These are phyloP conservation scores for Bufo bufo DNA, from an alignment of 2,113 vertebrate genomes.

Conservation along the genomic window DNA sequence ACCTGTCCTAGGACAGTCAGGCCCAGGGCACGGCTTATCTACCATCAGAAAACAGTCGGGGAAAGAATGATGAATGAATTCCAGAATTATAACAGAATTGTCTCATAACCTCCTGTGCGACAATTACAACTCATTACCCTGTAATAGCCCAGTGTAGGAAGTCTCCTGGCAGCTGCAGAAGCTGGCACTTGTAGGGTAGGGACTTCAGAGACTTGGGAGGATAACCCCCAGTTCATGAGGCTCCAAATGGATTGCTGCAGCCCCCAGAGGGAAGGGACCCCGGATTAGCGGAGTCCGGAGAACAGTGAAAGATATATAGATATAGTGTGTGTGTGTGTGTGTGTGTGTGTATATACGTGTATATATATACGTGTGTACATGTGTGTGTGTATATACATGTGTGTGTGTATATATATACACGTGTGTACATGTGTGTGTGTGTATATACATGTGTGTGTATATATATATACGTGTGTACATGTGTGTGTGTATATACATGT, in stretches of 20 bases:
- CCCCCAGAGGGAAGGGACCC: not conserved
- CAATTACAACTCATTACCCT: conserved; percentile 44
- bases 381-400: not conserved
- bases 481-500: not conserved
- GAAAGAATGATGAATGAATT: conserved; percentile 54
- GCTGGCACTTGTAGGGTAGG: conserved; percentile 12
- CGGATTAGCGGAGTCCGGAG: not conserved
- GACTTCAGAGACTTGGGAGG: not conserved
- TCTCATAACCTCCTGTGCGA: conserved; percentile 40
- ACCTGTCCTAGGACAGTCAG: not conserved
- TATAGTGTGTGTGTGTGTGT: not conserved
- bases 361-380: not conserved
- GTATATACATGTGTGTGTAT: no score
- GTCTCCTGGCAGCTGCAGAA: not conserved
- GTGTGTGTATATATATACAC: no score
- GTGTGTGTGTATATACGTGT: not conserved
- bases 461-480: not conserved
- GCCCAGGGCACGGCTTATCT: conserved; percentile 23
- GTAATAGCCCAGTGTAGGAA: conserved; percentile 31
- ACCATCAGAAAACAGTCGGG: conserved; percentile 51
- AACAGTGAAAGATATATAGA: no score
- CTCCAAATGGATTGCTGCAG: not conserved
- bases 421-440: not conserved
- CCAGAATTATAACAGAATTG: conserved; percentile 52
- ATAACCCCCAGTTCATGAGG: not conserved